phyloP scores from a whole-genome alignment of 92 coral and sea anemone species.

The Parazoanthus darwini region DNA sequence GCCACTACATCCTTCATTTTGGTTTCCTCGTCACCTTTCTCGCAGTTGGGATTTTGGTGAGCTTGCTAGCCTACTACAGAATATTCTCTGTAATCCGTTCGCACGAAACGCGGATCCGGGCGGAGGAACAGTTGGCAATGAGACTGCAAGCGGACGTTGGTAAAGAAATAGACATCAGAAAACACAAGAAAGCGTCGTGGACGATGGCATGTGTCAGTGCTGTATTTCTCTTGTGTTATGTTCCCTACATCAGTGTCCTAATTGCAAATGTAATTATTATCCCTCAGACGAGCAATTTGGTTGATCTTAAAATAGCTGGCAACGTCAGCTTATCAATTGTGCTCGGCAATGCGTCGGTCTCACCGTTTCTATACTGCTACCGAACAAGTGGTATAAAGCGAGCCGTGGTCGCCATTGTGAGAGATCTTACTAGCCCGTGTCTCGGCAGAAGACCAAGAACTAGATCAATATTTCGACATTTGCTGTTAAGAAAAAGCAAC shows the following conservation, averaged over 20 bases:
- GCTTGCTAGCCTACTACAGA: conserved; percentile 18
- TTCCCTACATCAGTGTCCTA: conserved; percentile 20
- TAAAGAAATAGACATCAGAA: conserved; percentile 9
- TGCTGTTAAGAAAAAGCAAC: background rate
- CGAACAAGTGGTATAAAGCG: conserved; percentile 19
- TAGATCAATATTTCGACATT: background rate
- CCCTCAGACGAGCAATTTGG: conserved; percentile 16
- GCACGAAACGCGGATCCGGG: conserved; percentile 17
- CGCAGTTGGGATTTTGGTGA: conserved; percentile 23
- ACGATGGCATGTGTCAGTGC: conserved; percentile 40
- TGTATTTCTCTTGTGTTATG: conserved; percentile 30
- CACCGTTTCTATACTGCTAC: conserved; percentile 33
- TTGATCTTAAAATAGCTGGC: conserved; percentile 37
- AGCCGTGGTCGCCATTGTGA: background rate
- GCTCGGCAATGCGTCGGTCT: conserved; percentile 30
- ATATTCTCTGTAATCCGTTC: conserved; percentile 29
- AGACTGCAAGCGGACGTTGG: conserved; percentile 6
- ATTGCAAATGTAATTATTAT: conserved; percentile 38
- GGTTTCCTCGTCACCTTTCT: conserved; percentile 28
- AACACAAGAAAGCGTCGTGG: conserved; percentile 37
- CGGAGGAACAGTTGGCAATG: conserved; percentile 15
- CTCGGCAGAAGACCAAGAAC: background rate
- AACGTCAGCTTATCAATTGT: conserved; percentile 33
- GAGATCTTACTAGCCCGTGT: background rate
- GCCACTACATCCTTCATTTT: conserved; percentile 26